These are phyloP conservation scores for Chionoecetes opilio DNA, from an alignment of 1,140 invertebrate genomes.

Conservation along the genomic window DNA sequence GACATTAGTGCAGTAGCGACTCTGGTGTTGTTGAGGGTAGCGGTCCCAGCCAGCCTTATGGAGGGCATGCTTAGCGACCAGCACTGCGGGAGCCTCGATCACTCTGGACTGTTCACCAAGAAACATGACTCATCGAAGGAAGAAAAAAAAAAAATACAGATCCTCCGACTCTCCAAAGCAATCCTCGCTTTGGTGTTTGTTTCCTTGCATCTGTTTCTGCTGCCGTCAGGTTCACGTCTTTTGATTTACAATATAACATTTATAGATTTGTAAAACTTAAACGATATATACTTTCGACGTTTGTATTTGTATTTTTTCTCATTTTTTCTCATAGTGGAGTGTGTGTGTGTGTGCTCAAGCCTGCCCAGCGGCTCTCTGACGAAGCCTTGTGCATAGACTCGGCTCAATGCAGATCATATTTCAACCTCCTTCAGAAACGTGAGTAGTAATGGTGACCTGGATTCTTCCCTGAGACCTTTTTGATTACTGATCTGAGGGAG, in stretches of 20 bases:
- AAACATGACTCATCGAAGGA: too few species aligned
- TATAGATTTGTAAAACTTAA: too few species aligned
- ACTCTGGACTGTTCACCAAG: too few species aligned
- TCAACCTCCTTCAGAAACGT: background rate
- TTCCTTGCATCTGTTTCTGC: too few species aligned
- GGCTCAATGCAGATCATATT: background rate
- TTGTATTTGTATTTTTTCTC: too few species aligned
- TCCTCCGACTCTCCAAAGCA: too few species aligned
- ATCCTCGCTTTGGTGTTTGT: too few species aligned
- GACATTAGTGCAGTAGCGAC: too few species aligned
- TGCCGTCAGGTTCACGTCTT: too few species aligned
- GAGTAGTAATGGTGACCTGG: background rate
- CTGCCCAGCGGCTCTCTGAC: constrained; percentile 44
- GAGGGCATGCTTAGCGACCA: background rate
- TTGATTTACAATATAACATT: too few species aligned
- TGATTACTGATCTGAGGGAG: background rate
- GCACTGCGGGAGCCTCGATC: background rate
- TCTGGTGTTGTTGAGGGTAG: background rate
- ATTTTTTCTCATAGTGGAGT: background rate
- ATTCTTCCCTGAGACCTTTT: background rate
- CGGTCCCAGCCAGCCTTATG: background rate
- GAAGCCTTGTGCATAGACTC: background rate
- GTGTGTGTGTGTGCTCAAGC: background rate
- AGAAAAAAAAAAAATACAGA: too few species aligned
- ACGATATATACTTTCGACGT: too few species aligned